These are phyloP conservation scores for Callorhinus ursinus DNA, from an alignment of 2,113 vertebrate species.

Conservation along the genomic window DNA sequence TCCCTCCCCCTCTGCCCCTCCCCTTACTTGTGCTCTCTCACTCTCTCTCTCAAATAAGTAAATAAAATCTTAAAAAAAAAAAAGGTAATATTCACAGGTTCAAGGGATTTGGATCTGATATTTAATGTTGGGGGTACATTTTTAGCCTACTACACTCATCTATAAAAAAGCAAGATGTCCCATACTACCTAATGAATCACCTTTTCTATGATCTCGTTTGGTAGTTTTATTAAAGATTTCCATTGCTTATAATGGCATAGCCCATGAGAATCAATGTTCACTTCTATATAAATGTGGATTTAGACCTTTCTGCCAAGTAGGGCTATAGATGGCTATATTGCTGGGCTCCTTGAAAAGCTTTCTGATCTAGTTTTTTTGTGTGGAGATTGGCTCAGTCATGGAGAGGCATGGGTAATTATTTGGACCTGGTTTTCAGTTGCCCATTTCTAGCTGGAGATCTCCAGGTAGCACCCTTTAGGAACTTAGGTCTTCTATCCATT, in stretches of 20 bases:
- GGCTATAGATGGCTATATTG: background rate
- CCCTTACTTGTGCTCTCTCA: background rate
- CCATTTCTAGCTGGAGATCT: background rate
- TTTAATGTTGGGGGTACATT: background rate
- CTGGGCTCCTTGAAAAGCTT: background rate
- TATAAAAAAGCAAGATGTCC: background rate
- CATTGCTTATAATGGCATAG: background rate
- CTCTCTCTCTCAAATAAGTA: background rate
- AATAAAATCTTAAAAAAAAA: background rate
- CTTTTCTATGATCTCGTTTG: background rate
- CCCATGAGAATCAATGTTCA: background rate
- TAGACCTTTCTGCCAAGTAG: background rate
- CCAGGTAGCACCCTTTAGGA: background rate
- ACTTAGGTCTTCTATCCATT: background rate
- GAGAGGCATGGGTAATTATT: background rate
- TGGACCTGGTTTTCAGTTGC: background rate
- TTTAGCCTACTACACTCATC: background rate
- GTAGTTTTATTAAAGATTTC: slow-evolving; percentile 10
- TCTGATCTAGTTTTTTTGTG: background rate
- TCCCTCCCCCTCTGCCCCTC: background rate
- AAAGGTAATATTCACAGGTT: background rate
- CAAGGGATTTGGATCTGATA: background rate
- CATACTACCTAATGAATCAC: background rate
- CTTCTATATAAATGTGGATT: background rate
- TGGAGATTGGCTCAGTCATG: background rate